Conservation (phyloP, 1,140 invertebrate genomes). For the Platyscapa corneri region DNA sequence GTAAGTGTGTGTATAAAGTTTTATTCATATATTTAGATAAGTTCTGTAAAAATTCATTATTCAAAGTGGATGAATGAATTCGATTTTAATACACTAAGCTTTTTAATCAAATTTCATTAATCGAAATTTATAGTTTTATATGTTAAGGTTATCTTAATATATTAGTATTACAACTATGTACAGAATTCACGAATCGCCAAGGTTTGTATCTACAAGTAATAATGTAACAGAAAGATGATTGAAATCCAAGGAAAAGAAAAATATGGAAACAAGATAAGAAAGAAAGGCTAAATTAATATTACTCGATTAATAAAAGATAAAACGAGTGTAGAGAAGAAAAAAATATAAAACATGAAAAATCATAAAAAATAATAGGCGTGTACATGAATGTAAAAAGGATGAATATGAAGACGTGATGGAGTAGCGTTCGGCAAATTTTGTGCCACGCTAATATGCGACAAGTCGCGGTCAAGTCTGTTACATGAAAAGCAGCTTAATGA, state of each 20-base stretch:
- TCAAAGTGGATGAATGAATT: not conserved
- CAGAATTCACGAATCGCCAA: not conserved
- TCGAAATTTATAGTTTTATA: not conserved
- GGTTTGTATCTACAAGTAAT: not conserved
- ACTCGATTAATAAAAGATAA: not conserved
- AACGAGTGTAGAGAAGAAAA: not conserved
- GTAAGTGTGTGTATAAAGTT: too few relatives aligned
- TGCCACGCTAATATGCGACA: conserved; percentile 59
- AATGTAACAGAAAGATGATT: not conserved
- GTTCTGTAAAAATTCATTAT: too few relatives aligned
- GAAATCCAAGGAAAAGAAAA: not conserved
- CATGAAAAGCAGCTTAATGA: conserved; percentile 68
- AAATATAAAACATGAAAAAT: not conserved
- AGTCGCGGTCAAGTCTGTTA: conserved; percentile 63
- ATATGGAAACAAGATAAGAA: not conserved
- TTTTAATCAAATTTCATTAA: not conserved
- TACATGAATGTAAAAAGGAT: not conserved
- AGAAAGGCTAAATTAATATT: not conserved
- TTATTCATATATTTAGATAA: too few relatives aligned
- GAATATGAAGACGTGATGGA: too few relatives aligned
- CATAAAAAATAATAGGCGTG: not conserved
- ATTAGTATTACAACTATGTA: not conserved
- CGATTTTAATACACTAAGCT: not conserved
- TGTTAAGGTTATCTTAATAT: not conserved
- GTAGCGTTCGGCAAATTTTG: conserved; percentile 53